Evolutionary conservation across 2,797 vertebrate genomes (phyloP).

Genomic region (Enteromius viviparus): DNA sequence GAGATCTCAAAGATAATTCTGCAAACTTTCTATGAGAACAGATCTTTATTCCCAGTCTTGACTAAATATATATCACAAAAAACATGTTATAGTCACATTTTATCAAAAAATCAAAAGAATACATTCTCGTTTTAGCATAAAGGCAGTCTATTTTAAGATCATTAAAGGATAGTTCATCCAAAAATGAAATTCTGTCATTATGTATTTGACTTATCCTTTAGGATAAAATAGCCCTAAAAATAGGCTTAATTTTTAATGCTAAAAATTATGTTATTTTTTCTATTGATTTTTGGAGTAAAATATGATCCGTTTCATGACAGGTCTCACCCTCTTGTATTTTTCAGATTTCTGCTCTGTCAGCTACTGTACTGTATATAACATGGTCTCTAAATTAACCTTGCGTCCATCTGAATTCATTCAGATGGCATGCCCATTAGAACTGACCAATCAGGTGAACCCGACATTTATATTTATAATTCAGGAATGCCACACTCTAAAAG

Average conservation of each 20-base stretch:
- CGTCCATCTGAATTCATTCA: background rate
- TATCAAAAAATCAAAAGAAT: background rate
- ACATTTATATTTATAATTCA: conserved; percentile 7
- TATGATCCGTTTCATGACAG: background rate
- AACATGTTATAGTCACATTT: conserved; percentile 6
- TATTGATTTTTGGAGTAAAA: background rate
- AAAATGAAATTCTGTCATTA: background rate
- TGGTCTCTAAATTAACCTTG: conserved; percentile 30
- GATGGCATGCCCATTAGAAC: background rate
- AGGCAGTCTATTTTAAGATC: conserved; percentile 11
- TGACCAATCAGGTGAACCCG: conserved; percentile 16
- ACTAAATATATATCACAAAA: conserved; percentile 5
- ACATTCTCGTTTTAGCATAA: conserved; percentile 17
- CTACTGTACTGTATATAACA: conserved; percentile 11
- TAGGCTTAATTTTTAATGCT: background rate
- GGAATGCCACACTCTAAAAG: background rate
- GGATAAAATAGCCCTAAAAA: background rate
- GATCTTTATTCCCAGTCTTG: background rate
- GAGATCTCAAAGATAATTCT: conserved; percentile 30
- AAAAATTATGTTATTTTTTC: background rate
- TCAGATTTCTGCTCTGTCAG: background rate
- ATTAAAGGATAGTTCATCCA: conserved; percentile 13
- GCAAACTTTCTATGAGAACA: background rate
- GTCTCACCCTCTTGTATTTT: background rate
- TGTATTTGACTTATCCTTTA: conserved; percentile 5